phyloP scores from a whole-genome alignment of 2,797 vertebrate species.

The Gorsachius magnificus region DNA sequence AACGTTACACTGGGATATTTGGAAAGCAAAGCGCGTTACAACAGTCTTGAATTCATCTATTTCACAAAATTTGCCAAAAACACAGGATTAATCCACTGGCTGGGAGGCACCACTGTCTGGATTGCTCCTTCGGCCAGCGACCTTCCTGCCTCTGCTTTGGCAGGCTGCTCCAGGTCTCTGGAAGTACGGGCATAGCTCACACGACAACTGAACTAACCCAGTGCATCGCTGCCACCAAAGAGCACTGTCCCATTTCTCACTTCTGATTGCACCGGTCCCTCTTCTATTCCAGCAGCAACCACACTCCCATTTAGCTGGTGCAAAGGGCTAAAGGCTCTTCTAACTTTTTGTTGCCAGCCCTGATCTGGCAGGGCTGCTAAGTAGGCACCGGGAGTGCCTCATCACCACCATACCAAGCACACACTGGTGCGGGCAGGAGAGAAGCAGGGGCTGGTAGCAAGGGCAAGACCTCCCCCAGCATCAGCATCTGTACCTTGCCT shows the following conservation, averaged over 20 bases:
- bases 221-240: neutral
- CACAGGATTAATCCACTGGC: neutral
- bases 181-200: neutral
- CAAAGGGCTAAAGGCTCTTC: neutral
- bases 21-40: neutral
- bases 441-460: neutral
- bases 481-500: fast-evolving
- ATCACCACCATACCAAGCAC: neutral
- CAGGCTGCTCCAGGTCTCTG: neutral
- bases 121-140: neutral
- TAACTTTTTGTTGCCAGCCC: neutral
- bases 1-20: neutral
- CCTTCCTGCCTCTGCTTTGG: neutral
- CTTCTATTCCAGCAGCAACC: fast-evolving
- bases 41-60: conserved; percentile 3
- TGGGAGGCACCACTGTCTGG: neutral
- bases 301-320: fast-evolving
- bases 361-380: neutral
- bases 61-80: neutral
- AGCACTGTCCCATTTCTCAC: neutral
- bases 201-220: neutral
- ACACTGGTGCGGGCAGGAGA: neutral
- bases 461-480: neutral
- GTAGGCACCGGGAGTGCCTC: neutral
- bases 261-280: neutral